Evolutionary conservation across 2,113 vertebrate genomes (phyloP).

Genomic region (Cynoglossus semilaevis): DNA sequence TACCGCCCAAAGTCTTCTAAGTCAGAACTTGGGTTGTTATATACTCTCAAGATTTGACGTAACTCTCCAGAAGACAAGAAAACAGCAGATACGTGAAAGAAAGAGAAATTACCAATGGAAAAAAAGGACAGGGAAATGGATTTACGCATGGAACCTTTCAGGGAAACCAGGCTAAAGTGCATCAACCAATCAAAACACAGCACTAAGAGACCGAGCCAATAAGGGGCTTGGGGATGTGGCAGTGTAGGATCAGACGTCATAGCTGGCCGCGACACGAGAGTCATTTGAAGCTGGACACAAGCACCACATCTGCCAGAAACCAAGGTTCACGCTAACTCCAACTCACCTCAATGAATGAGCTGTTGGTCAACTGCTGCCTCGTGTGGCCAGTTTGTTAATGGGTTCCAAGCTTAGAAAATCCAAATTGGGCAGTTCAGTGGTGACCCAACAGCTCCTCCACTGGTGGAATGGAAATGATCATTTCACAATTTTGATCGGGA

Average conservation of each 20-base stretch:
- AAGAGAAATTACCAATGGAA: not conserved
- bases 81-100: not conserved
- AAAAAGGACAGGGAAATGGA: not conserved
- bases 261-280: slow-evolving; percentile 22
- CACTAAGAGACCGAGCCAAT: not conserved
- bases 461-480: not conserved
- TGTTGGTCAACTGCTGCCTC: no score
- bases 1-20: no score
- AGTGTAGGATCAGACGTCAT: slow-evolving; percentile 29
- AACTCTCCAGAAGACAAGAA: no score
- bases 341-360: no score
- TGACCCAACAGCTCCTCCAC: no score
- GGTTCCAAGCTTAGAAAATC: no score
- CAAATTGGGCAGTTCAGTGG: no score
- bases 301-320: no score
- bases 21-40: no score
- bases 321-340: no score
- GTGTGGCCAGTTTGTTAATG: no score
- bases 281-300: slow-evolving; percentile 16
- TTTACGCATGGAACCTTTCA: slow-evolving; percentile 16
- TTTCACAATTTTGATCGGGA: not conserved
- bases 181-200: slow-evolving; percentile 29
- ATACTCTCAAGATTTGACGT: no score
- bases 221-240: not conserved
- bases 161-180: slow-evolving; percentile 42